Evolutionary conservation across 2,888 invertebrate species (phyloP).

Genomic region (Cryptocephalus primarius): DNA sequence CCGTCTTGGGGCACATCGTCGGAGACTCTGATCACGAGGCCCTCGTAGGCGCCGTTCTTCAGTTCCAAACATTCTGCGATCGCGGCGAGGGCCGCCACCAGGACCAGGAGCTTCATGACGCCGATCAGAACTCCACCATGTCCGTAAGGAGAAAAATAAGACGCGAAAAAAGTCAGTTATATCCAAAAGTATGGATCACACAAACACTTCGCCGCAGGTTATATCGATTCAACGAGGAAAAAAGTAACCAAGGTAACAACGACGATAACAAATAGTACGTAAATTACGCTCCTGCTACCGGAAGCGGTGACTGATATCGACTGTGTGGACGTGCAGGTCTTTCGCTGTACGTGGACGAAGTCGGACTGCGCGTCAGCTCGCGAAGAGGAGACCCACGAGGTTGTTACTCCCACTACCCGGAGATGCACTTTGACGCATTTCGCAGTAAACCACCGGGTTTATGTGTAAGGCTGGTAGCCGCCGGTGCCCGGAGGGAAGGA

Average conservation of each 20-base stretch:
- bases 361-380: too few species aligned
- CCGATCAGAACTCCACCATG: neutral
- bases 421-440: slow-evolving; percentile 19
- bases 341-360: too few species aligned
- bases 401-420: slow-evolving; percentile 18
- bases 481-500: slow-evolving; percentile 8
- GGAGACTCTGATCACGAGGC: slow-evolving; percentile 36
- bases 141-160: too few species aligned
- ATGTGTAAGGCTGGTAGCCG: slow-evolving; percentile 19
- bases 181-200: slow-evolving; percentile 5
- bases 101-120: slow-evolving; percentile 4
- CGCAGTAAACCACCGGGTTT: slow-evolving; percentile 16
- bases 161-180: too few species aligned
- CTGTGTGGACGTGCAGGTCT: too few species aligned
- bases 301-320: too few species aligned
- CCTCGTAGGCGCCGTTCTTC: slow-evolving; percentile 38
- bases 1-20: slow-evolving; percentile 37
- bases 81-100: slow-evolving; percentile 6
- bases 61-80: slow-evolving; percentile 23
- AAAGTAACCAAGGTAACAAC: slow-evolving; percentile 11
- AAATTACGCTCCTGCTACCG: too few species aligned
- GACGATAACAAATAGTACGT: slow-evolving; percentile 10
- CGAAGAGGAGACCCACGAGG: slow-evolving; percentile 1
- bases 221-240: slow-evolving; percentile 5
- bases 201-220: slow-evolving; percentile 2